Percentiles rank a stretch among this genome's conserved stretches.
Conservation (phyloP, 2,888 invertebrate genomes). For the Pristionchus entomophagus region DNA sequence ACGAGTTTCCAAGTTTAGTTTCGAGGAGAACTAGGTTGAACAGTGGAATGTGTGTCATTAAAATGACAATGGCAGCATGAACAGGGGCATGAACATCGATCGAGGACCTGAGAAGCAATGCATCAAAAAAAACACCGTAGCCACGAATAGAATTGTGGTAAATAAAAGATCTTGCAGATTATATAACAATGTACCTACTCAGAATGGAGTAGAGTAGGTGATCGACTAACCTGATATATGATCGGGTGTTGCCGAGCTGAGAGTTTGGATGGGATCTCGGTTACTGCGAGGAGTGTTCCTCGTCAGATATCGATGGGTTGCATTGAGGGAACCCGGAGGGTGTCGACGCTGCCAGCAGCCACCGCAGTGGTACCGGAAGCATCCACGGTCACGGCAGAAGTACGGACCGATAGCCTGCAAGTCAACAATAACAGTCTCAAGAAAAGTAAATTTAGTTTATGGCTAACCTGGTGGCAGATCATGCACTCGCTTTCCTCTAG, state of each 20-base stretch:
- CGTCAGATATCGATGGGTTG: constrained; percentile 42
- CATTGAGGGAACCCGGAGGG: constrained; percentile 10
- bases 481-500: constrained; percentile 95
- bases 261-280: constrained; percentile 8
- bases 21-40: not conserved
- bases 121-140: no score
- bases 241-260: not conserved
- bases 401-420: constrained; percentile 89
- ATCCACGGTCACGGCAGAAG: constrained; percentile 91
- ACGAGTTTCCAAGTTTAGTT: no score
- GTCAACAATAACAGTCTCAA: no score
- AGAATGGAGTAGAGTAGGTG: no score
- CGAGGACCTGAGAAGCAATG: not conserved
- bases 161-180: not conserved
- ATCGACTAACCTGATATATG: not conserved
- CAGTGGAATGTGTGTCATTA: no score
- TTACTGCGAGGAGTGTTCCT: constrained; percentile 39
- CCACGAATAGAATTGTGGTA: not conserved
- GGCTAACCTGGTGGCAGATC: constrained; percentile 81
- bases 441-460: no score
- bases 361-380: constrained; percentile 95
- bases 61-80: not conserved
- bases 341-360: constrained; percentile 87
- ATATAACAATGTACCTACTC: not conserved
- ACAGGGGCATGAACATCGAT: not conserved